Evolutionary conservation across 2,113 vertebrate species (phyloP).

Genomic region (Melanerpes aurifrons): DNA sequence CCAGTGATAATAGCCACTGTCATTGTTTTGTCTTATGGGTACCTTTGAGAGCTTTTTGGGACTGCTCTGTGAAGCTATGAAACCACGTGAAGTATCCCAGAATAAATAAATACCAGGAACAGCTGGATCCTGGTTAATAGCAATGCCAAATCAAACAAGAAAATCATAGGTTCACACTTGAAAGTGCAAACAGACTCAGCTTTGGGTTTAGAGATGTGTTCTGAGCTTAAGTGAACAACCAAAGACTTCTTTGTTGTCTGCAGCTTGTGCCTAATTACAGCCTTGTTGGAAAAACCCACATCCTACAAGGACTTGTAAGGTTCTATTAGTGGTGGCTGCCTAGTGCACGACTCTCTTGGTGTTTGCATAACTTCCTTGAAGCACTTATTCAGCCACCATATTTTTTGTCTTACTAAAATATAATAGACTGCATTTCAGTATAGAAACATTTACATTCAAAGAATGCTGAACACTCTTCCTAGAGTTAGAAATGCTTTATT

Average conservation of each 20-base stretch:
- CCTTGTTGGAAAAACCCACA: slow-evolving; percentile 41
- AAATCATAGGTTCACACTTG: slow-evolving; percentile 26
- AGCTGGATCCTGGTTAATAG: slow-evolving; percentile 6
- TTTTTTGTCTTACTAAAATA: neutral
- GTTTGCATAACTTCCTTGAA: slow-evolving; percentile 12
- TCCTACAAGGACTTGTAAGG: neutral
- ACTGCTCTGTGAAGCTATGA: neutral
- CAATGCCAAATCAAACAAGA: slow-evolving; percentile 55
- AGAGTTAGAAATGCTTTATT: neutral
- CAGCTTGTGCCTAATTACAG: slow-evolving; percentile 23
- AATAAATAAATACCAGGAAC: slow-evolving; percentile 27
- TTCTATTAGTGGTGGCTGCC: neutral
- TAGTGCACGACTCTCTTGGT: neutral
- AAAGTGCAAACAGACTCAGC: slow-evolving; percentile 5
- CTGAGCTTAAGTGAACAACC: slow-evolving; percentile 18
- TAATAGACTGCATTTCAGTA: neutral
- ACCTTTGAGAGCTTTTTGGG: neutral
- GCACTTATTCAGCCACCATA: neutral
- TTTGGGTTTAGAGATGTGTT: slow-evolving; percentile 43
- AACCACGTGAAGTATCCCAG: neutral
- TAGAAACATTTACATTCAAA: neutral
- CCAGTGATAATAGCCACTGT: neutral
- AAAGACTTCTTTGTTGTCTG: slow-evolving; percentile 61
- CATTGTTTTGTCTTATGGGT: neutral
- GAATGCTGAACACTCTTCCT: neutral